Base-by-base conservation (phyloP, 1,140 invertebrate genomes). In the Brachionus plicatilis region DNA sequence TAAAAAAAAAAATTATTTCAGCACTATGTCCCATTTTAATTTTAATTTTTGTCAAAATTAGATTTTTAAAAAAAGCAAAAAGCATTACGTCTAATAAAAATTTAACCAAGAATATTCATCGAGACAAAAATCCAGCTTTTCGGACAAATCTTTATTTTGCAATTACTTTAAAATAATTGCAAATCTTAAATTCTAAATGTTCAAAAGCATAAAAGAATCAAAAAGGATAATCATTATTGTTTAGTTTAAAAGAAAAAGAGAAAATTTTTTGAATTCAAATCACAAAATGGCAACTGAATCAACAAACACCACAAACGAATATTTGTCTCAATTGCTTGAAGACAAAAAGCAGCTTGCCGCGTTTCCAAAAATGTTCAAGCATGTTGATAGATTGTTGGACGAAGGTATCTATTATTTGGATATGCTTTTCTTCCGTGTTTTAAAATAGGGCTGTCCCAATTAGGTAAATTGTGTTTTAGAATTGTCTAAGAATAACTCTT, bases 311-410 rank as follows among this genome's bases (percentile, higher is more conserved):
- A 37, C 78, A 60, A 85, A 87, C 91, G 97, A 99, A 92, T 99
- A 99, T 92, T 93, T 99, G 92, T 96, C 96, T 90, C 97, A 99
- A 92, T 93, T 99, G 91, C 93, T 99, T 88, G 99, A 99, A 93
- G 98, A 99, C 93, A 96, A 97, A 92, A 99, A 99, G 92, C 96
- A 99, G 92, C 93, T 99, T 88, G 95, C 95, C 88, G 96, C 96
- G 89, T 98, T 99, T 91, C 97, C 98, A 86, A 98, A 97, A 93
- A 95, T 99, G 90, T 99, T 99, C 92, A 93, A 97, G 91, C 97
- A 99, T 92, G 93, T 98, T 88, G 97, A 99, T 91, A 93, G 97
- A 90, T 93, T 99, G 87, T 92, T 99, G 88, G 98, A 99, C 90
- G 97, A 99, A 94, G 97, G 97, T 99, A 93, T 65, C 29, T 47